phyloP scores from a whole-genome alignment of 2,888 invertebrate species.

The Mesopsocus fuscifrons region DNA sequence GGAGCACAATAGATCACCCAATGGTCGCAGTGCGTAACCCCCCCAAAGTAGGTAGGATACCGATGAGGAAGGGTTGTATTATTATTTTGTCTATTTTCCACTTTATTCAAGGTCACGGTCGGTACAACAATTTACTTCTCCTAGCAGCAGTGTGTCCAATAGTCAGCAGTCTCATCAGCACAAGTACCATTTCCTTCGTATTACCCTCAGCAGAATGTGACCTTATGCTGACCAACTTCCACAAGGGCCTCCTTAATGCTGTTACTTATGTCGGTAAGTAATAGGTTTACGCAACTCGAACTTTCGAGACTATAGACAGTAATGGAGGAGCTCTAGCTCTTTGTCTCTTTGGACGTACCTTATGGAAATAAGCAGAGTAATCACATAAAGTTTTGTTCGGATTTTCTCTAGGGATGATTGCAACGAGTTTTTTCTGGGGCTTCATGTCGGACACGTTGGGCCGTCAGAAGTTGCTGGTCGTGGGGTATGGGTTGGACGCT shows the following conservation, averaged over 20 bases:
- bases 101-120: constrained; percentile 35
- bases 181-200: constrained; percentile 51
- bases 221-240: constrained; percentile 39
- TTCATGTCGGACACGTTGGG: constrained; percentile 56
- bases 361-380: too few relatives aligned
- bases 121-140: constrained; percentile 42
- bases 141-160: constrained; percentile 27
- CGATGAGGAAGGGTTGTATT: too few relatives aligned
- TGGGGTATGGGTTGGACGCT: constrained; percentile 42
- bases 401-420: constrained; percentile 57
- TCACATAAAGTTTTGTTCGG: too few relatives aligned
- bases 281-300: too few relatives aligned
- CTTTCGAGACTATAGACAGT: too few relatives aligned
- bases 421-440: constrained; percentile 57
- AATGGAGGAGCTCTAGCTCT: too few relatives aligned
- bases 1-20: too few relatives aligned
- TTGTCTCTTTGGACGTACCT: too few relatives aligned
- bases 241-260: constrained; percentile 52
- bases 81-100: too few relatives aligned
- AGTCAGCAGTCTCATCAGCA: constrained; percentile 44
- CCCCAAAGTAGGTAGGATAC: too few relatives aligned
- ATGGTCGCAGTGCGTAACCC: too few relatives aligned
- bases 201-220: constrained; percentile 58
- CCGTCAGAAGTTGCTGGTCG: constrained; percentile 41
- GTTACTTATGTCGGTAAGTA: constrained; percentile 47